Base-by-base conservation (phyloP, 2,113 vertebrate species). In the Alethe diademata region DNA sequence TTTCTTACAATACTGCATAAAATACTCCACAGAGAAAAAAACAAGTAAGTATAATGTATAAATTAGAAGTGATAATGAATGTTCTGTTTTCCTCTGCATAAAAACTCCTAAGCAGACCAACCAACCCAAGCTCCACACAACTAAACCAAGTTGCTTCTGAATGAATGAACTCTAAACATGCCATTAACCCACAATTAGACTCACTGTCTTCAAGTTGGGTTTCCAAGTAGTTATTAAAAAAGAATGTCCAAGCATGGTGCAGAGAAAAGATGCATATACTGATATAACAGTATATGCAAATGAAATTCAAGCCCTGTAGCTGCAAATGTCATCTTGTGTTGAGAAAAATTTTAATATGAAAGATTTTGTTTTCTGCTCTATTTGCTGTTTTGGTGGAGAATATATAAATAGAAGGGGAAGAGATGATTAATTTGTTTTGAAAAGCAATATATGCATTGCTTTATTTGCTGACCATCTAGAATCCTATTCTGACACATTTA, bases 401-500 rank as follows among this genome's bases (percentile, higher is more conserved):
- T 9, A 90, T 65, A 67, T 31, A 74, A 88, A 86, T 71, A 64
- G 28, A 85, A 26, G 25, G 13, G 19, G 40, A 94, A 70, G 17
- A 66, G n/a, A 64, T 60, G 12, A 94, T 71, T 78, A 66, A 80
- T 94, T 90, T 93, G n/a, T 71, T 95, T 95, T 74, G 74, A 86
- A 94, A 95, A 86, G 54, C 1, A 2, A 90, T 76, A 74, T 29
- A 86, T 26, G 20, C 2, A 3, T n/a, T 83, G 47, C 15, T 83
- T 88, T 80, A 83, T 74, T 88, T 92, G 75, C 65, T 95, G 88
- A 92, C 82, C 72, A 71, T n/a, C 28, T 58, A 86, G 60, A 84
- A 84, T 81, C 31, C 57, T 64, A 67, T 53, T 83, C 53, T 51
- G 73, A 74, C 53, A 84, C 33, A 56, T 62, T 84, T 71, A 58